Conservation (phyloP, 92 coral and sea anemone genomes). For the Porites lobata region DNA sequence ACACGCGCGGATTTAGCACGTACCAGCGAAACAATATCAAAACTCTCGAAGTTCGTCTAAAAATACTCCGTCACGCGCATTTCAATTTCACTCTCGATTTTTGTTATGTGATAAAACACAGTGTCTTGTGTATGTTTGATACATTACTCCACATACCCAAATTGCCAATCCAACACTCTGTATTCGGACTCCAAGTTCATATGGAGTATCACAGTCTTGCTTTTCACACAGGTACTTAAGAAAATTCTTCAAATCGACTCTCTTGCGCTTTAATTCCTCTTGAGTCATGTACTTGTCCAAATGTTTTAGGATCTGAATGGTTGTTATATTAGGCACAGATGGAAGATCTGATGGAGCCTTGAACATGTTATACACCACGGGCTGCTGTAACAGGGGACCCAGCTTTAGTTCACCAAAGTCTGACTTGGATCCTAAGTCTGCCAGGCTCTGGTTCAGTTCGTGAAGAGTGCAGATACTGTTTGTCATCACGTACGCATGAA, state of each 20-base stretch:
- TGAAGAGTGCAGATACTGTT: slow-evolving; percentile 83
- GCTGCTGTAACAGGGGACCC: slow-evolving; percentile 89
- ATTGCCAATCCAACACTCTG: slow-evolving; percentile 86
- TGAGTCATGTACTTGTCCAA: slow-evolving; percentile 74
- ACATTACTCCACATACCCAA: slow-evolving; percentile 50
- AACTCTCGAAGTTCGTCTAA: too few relatives aligned
- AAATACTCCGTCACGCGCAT: too few relatives aligned
- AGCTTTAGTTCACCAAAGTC: slow-evolving; percentile 83
- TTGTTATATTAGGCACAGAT: slow-evolving; percentile 76
- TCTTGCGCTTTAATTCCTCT: slow-evolving; percentile 76
- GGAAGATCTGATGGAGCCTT: slow-evolving; percentile 73
- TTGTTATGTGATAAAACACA: too few relatives aligned
- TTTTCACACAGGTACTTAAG: slow-evolving; percentile 77
- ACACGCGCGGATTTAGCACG: too few relatives aligned
- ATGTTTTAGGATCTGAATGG: slow-evolving; percentile 84
- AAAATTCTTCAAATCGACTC: slow-evolving; percentile 74
- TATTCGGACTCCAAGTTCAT: slow-evolving; percentile 85
- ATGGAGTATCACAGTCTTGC: slow-evolving; percentile 75
- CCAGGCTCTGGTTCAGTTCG: slow-evolving; percentile 83
- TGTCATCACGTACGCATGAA: slow-evolving; percentile 87
- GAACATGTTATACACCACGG: slow-evolving; percentile 86
- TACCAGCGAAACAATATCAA: too few relatives aligned
- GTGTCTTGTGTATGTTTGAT: too few relatives aligned
- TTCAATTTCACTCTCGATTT: too few relatives aligned
- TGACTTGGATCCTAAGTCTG: slow-evolving; percentile 66